A percentile compares a stretch with the other conserved stretches of the same genome.
These are phyloP conservation scores for Sparidentex hasta DNA, from an alignment of 2,797 vertebrate species.

Conservation along the genomic window DNA sequence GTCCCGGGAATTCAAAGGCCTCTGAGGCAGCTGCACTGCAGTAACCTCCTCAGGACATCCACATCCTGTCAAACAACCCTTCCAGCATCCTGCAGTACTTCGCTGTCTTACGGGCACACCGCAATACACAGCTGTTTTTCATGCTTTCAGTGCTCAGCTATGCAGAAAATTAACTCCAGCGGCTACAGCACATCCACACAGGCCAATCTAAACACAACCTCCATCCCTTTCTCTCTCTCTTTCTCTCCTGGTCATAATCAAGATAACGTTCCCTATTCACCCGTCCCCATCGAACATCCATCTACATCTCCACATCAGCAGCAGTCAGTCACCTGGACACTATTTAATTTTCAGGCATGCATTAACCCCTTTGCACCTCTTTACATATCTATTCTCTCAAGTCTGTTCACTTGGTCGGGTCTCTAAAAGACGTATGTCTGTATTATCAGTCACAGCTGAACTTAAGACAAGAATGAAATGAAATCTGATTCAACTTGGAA, in stretches of 20 bases:
- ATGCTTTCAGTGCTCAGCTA: conserved; percentile 79
- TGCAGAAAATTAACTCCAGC: conserved; percentile 85
- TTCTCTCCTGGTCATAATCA: conserved; percentile 23
- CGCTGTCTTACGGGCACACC: conserved; percentile 44
- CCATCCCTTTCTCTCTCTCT: conserved; percentile 32
- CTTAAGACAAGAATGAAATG: conserved; percentile 6
- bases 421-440: conserved; percentile 13
- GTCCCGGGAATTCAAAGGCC: conserved; percentile 33
- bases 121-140: conserved; percentile 65
- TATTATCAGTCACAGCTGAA: not conserved
- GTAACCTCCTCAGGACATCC: conserved; percentile 45
- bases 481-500: conserved; percentile 24
- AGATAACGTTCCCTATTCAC: conserved; percentile 12
- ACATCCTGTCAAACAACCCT: conserved; percentile 45
- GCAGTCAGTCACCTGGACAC: conserved; percentile 30
- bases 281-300: conserved; percentile 12
- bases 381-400: conserved; percentile 7
- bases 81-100: conserved; percentile 51
- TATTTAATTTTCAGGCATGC: conserved; percentile 13
- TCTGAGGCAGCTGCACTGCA: conserved; percentile 37
- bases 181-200: conserved; percentile 53
- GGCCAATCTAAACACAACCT: conserved; percentile 55
- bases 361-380: conserved; percentile 16
- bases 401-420: conserved; percentile 9
- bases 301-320: conserved; percentile 27